Evolutionary conservation across 1,140 invertebrate genomes (phyloP), one percentile per base, ranked within the genome.

Genomic region (Brachionus plicatilis): DNA sequence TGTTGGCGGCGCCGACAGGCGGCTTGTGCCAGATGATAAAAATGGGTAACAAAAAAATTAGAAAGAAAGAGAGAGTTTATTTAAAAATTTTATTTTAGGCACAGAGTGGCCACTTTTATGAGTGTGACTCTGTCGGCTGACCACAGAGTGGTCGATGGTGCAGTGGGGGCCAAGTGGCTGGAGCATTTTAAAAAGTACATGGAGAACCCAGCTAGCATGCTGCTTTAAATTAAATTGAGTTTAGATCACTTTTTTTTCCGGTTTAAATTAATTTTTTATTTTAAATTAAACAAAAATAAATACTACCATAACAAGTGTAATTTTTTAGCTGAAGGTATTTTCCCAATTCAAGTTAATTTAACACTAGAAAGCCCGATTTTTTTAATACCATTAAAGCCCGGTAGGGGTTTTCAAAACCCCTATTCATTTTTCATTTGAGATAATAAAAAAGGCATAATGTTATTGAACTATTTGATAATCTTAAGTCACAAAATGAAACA

Each of bases 61-160:
- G 41, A 37, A 14, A 80, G 14, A 37, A 14, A 20, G 41, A 80
- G 14, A 37, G 20, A 20, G 9, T 1, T 12, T 68, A 0, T 14
- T 68, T 68, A 7, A 27, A 33, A 17, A 17, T 68, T 68, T 68
- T 12, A 24, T 24, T 29, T 68, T 12, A 72, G 68, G 12, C 91
- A 90, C 86, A 87, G 88, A 65, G 86, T 88, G 24, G 90, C 91
- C 0, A 90, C 90, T 79, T 88, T 92, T 12, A 92, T 93, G 92
- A 91, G 89, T 41, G 93, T 93, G 4, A 93, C 93, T 0, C 85
- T 93, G 43, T 93, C 92, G 86, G 93, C 93, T 89, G 93, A 94
- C 87, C 93, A 93, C 86, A 88, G 93, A 47, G 92, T 93, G n/a
- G 93, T 93, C 11, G 93, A 94, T 88, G 93, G 93, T 3, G 93